phyloP scores from a whole-genome alignment of 2,888 invertebrate species.

The Coelogynopora nodosa region DNA sequence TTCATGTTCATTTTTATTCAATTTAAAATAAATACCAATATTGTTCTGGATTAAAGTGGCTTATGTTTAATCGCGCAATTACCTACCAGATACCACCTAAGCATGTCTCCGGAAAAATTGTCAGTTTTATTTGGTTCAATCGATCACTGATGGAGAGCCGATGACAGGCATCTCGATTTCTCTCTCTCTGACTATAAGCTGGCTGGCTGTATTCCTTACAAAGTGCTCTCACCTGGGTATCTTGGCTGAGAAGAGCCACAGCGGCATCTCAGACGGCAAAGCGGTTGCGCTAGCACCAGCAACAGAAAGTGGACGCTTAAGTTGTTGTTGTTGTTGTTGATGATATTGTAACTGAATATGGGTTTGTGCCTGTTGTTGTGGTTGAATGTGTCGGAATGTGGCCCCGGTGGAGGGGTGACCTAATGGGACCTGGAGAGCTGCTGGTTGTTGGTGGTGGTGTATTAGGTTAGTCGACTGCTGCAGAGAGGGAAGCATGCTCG shows the following conservation, averaged over 20 bases:
- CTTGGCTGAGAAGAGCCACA: background rate
- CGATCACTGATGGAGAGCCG: background rate
- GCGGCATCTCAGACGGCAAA: background rate
- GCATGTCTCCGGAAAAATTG: background rate
- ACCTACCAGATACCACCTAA: too few species aligned
- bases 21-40: background rate
- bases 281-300: background rate
- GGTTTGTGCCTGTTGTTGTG: background rate
- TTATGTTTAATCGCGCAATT: too few species aligned
- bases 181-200: background rate
- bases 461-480: background rate
- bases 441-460: background rate
- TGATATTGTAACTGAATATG: too few species aligned
- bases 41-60: background rate
- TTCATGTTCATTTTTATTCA: too few species aligned
- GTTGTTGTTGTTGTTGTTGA: background rate
- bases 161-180: background rate
- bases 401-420: background rate
- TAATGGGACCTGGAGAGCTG: background rate
- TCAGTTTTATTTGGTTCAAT: conserved; percentile 25
- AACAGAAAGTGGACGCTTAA: background rate
- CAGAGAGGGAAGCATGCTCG: background rate
- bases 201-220: background rate
- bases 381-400: background rate
- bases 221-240: conserved; percentile 25